These are phyloP conservation scores for Amphipoea oculea DNA, from an alignment of 2,888 invertebrate species.

Conservation along the genomic window DNA sequence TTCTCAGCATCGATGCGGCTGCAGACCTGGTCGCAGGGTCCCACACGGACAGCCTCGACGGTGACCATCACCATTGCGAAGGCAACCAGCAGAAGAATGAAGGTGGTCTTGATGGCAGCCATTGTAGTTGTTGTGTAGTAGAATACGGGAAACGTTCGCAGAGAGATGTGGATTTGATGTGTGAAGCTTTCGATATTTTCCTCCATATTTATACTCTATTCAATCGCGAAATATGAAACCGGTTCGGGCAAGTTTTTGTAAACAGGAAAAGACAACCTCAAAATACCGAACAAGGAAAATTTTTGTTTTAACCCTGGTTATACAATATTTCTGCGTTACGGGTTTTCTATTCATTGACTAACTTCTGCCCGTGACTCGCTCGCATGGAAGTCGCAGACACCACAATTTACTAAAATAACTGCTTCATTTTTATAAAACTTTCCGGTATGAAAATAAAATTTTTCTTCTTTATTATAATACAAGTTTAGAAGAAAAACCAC, in stretches of 20 bases:
- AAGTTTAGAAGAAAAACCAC: too few species aligned
- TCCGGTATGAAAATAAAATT: too few species aligned
- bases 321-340: not conserved
- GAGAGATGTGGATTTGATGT: too few species aligned
- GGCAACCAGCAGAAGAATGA: constrained; percentile 35
- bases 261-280: not conserved
- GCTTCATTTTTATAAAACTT: too few species aligned
- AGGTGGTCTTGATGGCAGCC: constrained; percentile 33
- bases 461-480: too few species aligned
- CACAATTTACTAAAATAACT: too few species aligned
- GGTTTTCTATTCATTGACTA: too few species aligned
- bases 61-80: constrained; percentile 47
- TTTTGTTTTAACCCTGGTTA: not conserved
- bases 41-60: constrained; percentile 19
- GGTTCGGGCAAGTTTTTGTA: not conserved
- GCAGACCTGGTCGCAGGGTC: constrained; percentile 42
- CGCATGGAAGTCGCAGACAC: too few species aligned
- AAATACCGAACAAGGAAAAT: not conserved
- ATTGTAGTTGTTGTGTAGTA: constrained; percentile 12
- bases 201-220: not conserved
- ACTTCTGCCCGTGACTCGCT: too few species aligned
- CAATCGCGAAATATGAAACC: too few species aligned
- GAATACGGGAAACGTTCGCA: too few species aligned
- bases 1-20: constrained; percentile 8
- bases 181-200: not conserved